Percentiles rank a stretch among this genome's conserved stretches.
phyloP scores from a whole-genome alignment of 2,888 invertebrate species.

The Ryuthela nishihirai region DNA sequence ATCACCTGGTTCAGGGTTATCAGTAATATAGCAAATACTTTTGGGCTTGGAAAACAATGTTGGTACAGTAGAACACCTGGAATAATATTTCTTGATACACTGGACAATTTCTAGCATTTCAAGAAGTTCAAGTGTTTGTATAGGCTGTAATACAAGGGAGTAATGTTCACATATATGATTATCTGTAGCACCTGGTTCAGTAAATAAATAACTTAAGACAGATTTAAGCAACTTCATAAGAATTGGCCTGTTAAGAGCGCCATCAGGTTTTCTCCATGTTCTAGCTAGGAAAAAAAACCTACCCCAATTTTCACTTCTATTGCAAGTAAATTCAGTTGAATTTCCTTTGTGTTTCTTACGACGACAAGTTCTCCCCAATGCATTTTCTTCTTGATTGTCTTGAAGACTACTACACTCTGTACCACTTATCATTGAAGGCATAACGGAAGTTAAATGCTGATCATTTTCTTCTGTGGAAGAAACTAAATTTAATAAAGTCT shows the following conservation, averaged over 20 bases:
- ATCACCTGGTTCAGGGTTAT: slow-evolving; percentile 9
- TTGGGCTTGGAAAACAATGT: slow-evolving; percentile 22
- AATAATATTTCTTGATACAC: slow-evolving; percentile 56
- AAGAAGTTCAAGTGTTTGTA: slow-evolving; percentile 60
- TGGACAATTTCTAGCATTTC: slow-evolving; percentile 59
- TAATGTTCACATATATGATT: slow-evolving; percentile 60
- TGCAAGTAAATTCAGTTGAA: not conserved
- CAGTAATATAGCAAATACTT: not conserved
- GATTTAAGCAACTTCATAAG: slow-evolving; percentile 66
- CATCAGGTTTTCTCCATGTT: slow-evolving; percentile 74
- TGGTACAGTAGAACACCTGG: slow-evolving; percentile 40
- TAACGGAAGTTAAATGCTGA: not conserved
- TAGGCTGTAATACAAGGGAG: slow-evolving; percentile 62
- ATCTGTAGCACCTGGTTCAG: slow-evolving; percentile 60
- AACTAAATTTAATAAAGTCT: too few relatives aligned
- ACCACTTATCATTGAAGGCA: not conserved
- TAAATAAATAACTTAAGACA: slow-evolving; percentile 62
- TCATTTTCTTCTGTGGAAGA: not conserved
- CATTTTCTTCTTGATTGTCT: not conserved
- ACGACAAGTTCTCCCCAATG: not conserved
- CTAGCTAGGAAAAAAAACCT: slow-evolving; percentile 49
- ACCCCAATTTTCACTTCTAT: not conserved
- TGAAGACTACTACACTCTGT: too few relatives aligned
- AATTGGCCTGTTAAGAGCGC: slow-evolving; percentile 63
- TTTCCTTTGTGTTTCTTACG: not conserved